Conservation (phyloP, 2,113 vertebrate species). For the Myotis yumanensis region DNA sequence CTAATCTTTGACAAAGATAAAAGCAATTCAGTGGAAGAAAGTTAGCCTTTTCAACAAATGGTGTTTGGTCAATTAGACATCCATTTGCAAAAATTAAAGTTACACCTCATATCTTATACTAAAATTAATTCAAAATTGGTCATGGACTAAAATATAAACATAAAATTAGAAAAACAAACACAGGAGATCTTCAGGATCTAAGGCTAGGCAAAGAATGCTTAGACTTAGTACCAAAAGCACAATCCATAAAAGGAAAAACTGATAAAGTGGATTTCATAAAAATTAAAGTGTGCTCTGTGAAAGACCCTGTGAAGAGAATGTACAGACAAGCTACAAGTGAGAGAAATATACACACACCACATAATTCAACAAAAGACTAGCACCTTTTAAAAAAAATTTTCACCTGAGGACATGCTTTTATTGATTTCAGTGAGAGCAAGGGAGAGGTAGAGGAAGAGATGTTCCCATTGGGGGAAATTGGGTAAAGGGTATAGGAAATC, state of each 20-base stretch:
- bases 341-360: constrained; percentile 1
- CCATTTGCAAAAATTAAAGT: not conserved
- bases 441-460: not conserved
- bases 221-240: not conserved
- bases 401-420: no score
- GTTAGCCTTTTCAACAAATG: not conserved
- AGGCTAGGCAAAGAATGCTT: not conserved
- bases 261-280: not conserved
- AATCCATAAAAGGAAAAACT: not conserved
- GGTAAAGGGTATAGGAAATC: not conserved
- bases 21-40: not conserved
- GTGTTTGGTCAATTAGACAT: not conserved
- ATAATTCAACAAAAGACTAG: not conserved
- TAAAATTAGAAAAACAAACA: not conserved
- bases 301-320: not conserved
- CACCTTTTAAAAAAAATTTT: not conserved
- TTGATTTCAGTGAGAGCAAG: no score
- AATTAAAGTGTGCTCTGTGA: not conserved
- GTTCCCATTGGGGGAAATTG: not conserved
- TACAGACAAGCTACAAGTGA: not conserved
- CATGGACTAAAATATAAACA: not conserved
- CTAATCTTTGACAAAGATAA: not conserved
- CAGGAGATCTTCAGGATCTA: not conserved
- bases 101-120: not conserved
- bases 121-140: not conserved